phyloP scores from a whole-genome alignment of 2,797 vertebrate species.

The Syndactyla subalaris region DNA sequence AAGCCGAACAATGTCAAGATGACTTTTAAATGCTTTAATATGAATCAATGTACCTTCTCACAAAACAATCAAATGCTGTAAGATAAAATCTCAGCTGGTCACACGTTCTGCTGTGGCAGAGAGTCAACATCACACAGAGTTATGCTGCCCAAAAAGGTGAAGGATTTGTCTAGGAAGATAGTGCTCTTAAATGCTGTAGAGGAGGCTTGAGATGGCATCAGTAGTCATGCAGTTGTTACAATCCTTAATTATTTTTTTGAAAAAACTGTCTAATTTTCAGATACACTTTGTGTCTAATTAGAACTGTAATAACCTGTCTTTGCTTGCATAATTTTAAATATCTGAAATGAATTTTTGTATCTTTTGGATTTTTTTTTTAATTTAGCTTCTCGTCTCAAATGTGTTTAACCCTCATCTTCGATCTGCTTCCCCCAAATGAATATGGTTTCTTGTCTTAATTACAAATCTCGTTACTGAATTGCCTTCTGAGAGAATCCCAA shows the following conservation, averaged over 20 bases:
- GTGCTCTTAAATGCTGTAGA: conserved; percentile 20
- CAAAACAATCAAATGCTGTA: not conserved
- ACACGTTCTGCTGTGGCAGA: conserved; percentile 12
- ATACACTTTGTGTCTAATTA: conserved; percentile 73
- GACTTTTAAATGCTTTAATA: conserved; percentile 26
- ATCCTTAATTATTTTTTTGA: conserved; percentile 64
- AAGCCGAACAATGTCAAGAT: not conserved
- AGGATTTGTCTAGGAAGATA: conserved; percentile 50
- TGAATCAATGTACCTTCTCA: not conserved
- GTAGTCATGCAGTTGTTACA: conserved; percentile 42
- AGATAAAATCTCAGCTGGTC: conserved; percentile 13
- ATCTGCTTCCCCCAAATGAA: conserved; percentile 33
- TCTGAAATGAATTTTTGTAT: conserved; percentile 67
- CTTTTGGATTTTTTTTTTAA: conserved; percentile 47
- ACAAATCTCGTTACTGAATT: conserved; percentile 59
- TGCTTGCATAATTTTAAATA: conserved; percentile 69
- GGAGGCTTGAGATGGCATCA: conserved; percentile 1
- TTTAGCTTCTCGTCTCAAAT: conserved; percentile 51
- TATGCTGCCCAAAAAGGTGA: not conserved
- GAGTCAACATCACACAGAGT: conserved; percentile 8
- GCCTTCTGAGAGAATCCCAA: conserved; percentile 43
- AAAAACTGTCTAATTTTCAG: conserved; percentile 64
- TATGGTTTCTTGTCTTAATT: conserved; percentile 64
- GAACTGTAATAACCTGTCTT: conserved; percentile 68
- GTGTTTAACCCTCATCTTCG: conserved; percentile 3